Evolutionary conservation across 2,113 vertebrate species (phyloP), one percentile per base, ranked within the genome.

Genomic region (Jaculus jaculus): DNA sequence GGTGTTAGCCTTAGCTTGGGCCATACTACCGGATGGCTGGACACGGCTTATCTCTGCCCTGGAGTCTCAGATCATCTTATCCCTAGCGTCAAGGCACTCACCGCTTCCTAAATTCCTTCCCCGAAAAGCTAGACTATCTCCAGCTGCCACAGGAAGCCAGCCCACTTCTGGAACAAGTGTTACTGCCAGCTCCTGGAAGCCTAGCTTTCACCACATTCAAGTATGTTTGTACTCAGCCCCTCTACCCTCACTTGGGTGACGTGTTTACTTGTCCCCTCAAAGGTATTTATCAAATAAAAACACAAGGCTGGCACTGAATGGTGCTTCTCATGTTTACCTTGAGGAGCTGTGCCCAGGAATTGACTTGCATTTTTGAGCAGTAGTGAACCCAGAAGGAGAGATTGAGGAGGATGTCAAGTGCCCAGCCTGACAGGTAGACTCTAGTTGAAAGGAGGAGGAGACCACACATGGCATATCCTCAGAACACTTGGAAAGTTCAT

Each of bases 251-350:
- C 63, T 77, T 65, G 65, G 37, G n/a, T 15, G 18, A 74, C 30
- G 30, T 79, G 26, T 47, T 90, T 80, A 80, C 84, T 77, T 68
- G 85, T 79, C 37, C 4, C 54, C 68, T 80, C 17, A 63, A 87
- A 94, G 73, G 65, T 63, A 84, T 85, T 82, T 72, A 81, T 87
- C 37, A 80, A 15, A 77, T 60, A 66, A 93, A 86, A 83, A 28
- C 82, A 24, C 73, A 87, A 63, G 71, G 60, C 74, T 72, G 69
- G 90, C 61, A 11, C 20, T 73, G 63, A 39, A 23, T 87, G 6
- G 7, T n/a, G 11, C 2, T 61, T 79, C 91, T 91, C n/a, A 68
- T 54, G n/a, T 39, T 73, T 77, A n/a, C 66, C 39, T 39, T 24
- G 12, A 39, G 63, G 32, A 88, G 73, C 47, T 74, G 7, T 73